Evolutionary conservation across 2,888 invertebrate species (phyloP).

Genomic region (Atrina japonica): DNA sequence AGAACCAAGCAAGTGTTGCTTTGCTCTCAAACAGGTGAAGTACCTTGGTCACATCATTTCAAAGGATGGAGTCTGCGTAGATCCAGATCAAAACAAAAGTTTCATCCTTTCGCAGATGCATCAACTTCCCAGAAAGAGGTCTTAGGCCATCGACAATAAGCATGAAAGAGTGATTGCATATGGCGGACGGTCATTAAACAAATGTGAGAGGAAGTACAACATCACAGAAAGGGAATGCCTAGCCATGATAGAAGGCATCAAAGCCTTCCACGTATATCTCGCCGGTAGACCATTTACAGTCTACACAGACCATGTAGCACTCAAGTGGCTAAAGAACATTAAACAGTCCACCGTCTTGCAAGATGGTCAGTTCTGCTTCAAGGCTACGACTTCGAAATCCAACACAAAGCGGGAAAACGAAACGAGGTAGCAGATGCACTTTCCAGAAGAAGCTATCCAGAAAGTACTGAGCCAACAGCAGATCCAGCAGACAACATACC

Average conservation of each 20-base stretch:
- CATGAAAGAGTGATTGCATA: slow-evolving; percentile 45
- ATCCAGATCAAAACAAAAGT: slow-evolving; percentile 49
- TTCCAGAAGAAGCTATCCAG: slow-evolving; percentile 28
- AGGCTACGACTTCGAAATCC: slow-evolving; percentile 29
- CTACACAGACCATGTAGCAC: slow-evolving; percentile 47
- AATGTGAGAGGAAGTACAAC: slow-evolving; percentile 39
- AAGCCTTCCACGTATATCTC: slow-evolving; percentile 46
- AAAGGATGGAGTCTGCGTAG: slow-evolving; percentile 46
- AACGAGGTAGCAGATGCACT: slow-evolving; percentile 36
- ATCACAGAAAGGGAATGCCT: slow-evolving; percentile 42
- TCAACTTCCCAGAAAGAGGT: slow-evolving; percentile 47
- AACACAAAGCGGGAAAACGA: slow-evolving; percentile 32
- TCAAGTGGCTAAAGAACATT: slow-evolving; percentile 40
- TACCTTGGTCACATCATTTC: slow-evolving; percentile 50
- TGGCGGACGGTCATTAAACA: slow-evolving; percentile 46
- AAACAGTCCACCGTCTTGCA: slow-evolving; percentile 35
- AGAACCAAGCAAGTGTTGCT: slow-evolving; percentile 51
- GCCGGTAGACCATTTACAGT: slow-evolving; percentile 37
- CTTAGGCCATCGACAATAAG: slow-evolving; percentile 43
- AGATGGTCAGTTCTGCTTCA: slow-evolving; percentile 35
- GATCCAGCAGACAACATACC: neutral
- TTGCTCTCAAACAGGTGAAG: slow-evolving; percentile 38
- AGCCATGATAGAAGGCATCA: slow-evolving; percentile 44
- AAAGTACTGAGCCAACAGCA: neutral
- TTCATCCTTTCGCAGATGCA: slow-evolving; percentile 56